Base-by-base conservation (phyloP, 2,888 invertebrate species). In the Zele albiditarsus region DNA sequence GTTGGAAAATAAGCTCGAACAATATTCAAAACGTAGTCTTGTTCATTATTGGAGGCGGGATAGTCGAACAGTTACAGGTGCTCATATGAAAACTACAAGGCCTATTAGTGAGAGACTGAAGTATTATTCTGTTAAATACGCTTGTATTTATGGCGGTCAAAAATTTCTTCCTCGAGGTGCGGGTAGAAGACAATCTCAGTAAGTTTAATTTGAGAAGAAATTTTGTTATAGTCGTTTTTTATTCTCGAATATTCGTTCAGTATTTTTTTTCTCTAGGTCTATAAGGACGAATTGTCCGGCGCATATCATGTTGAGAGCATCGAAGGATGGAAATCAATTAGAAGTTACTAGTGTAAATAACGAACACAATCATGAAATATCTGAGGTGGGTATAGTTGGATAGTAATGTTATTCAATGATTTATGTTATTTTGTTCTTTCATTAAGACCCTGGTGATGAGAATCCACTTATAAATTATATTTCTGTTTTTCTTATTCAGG, bases 271-370 rank as follows among this genome's bases (percentile, higher is more conserved):
- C 25, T 42, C 20, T 62, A 89, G 89, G 76, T 88, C 89, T 1
- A 88, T 89, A 79, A 83, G 90, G 77, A 89, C 89, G 20, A 87
- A 90, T 82, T 90, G 90, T 82, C 89, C 89, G 31, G 89, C 90
- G 10, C 89, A 89, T 77, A 89, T 90, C 71, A 88, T 89, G 84
- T 82, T 90, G 23, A 84, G 90, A 58, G 90, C 90, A 31, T 88
- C 90, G 6, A 90, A 90, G 81, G 89, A 88, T 80, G 90, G 90
- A 33, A 87, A 86, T 46, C 88, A 89, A 77, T 78, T 90, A 42
- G 90, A 90, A 84, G 90, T 90, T 2, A 89, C 90, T n/a, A 89
- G 89, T 74, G 89, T 90, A 14, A 90, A 90, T 78, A 90, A 90
- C 76, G 87, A 89, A 42, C 90, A 90, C 79, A 90, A 90, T 82